Evolutionary conservation across 2,797 vertebrate species (phyloP).

Genomic region (Chloroceryle inda): DNA sequence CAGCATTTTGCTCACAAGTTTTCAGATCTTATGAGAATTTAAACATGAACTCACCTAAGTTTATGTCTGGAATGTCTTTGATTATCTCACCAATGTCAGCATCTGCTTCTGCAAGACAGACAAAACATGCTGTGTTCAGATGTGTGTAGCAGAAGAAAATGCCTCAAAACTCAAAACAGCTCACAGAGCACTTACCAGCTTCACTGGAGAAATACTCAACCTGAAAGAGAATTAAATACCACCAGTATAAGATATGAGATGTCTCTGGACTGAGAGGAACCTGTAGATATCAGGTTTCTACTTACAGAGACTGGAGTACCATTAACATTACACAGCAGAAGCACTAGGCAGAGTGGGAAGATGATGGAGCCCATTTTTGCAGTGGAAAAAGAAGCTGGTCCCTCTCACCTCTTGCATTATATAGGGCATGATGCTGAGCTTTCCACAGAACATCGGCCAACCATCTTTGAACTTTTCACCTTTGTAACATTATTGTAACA

Average conservation of each 20-base stretch:
- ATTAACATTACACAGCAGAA: not conserved
- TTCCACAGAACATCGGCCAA: constrained; percentile 36
- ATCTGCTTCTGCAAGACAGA: constrained; percentile 70
- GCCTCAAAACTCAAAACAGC: not conserved
- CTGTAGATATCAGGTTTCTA: not conserved
- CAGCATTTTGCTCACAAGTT: not conserved
- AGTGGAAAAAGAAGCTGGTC: not conserved
- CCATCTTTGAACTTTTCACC: constrained; percentile 5
- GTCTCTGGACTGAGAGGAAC: not conserved
- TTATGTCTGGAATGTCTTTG: constrained; percentile 90
- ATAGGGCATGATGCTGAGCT: constrained; percentile 42
- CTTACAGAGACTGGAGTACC: constrained; percentile 77
- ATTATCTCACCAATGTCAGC: constrained; percentile 79
- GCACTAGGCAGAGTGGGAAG: not conserved
- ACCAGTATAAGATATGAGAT: not conserved
- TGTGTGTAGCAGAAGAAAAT: not conserved
- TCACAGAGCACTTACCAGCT: constrained; percentile 68
- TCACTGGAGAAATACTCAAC: not conserved
- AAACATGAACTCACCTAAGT: constrained; percentile 82
- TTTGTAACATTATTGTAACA: not conserved
- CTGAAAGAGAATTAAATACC: constrained; percentile 68
- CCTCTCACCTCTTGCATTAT: not conserved
- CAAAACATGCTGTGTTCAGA: not conserved
- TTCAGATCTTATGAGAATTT: not conserved
- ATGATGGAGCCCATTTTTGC: constrained; percentile 67